A percentile compares a stretch with the other conserved stretches of the same genome.
These are phyloP conservation scores for Nycticorax nycticorax DNA, from an alignment of 2,113 vertebrate genomes.

Conservation along the genomic window DNA sequence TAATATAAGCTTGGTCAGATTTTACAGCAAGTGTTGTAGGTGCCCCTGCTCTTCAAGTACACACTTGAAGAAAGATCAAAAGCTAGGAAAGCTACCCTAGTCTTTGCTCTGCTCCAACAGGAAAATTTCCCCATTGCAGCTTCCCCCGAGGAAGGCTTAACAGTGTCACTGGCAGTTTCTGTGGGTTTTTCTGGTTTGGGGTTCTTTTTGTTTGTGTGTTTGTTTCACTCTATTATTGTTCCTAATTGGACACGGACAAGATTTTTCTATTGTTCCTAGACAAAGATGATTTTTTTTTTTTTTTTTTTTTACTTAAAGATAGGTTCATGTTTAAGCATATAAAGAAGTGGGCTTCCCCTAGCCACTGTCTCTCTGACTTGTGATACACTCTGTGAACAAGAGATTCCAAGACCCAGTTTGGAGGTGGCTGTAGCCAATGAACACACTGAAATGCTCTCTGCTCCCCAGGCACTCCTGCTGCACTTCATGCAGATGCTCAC, in stretches of 20 bases:
- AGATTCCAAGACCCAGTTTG: neutral
- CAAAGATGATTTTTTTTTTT: neutral
- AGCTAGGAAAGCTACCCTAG: neutral
- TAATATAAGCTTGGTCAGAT: neutral
- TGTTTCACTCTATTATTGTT: neutral
- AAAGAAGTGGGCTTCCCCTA: neutral
- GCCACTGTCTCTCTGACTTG: neutral
- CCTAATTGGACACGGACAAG: neutral
- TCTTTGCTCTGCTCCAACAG: neutral
- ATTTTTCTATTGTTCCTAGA: slow-evolving; percentile 7
- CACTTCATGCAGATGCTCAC: neutral
- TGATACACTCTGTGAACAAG: neutral
- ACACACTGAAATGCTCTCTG: neutral
- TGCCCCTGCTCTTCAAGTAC: neutral
- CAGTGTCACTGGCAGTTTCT: neutral
- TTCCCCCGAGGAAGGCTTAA: neutral
- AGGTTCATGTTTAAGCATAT: neutral
- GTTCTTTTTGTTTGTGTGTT: neutral
- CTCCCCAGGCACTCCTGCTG: neutral
- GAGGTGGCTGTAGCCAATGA: neutral
- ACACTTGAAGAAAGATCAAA: neutral
- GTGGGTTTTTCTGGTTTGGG: neutral
- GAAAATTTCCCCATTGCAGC: neutral
- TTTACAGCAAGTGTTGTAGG: neutral
- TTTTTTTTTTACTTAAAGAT: neutral